Evolutionary conservation across 2,797 vertebrate genomes (phyloP), one percentile per base, ranked within the genome.

Genomic region (Lycodopsis pacificus): DNA sequence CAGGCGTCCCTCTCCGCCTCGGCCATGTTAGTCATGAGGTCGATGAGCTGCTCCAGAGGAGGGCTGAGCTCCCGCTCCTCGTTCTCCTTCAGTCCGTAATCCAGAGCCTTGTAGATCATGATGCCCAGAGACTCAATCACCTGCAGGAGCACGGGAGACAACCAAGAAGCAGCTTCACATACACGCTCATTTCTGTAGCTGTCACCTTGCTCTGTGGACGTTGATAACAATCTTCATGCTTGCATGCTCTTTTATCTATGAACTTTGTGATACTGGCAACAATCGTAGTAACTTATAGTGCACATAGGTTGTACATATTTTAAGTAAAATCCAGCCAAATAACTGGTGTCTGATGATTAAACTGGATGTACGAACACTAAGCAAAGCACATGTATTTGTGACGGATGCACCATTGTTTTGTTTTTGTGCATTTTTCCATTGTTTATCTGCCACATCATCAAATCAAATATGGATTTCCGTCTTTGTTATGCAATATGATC

Each of bases 91-190:
- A 99, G 94, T 4, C 98, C 98, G 46, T 97, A 99, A 95, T 99
- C 98, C 95, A 99, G 90, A 73, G 98, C 98, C 92, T 99, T 99
- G 93, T 99, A 99, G 92, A 99, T 98, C 95, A 98, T 96, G 93
- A 99, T 98, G 81, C 98, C 98, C 81, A 99, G 91, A 48, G 97
- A 97, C 91, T 98, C 97, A 27, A 99, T 97, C 83, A 97, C 95
- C 97, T 99, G 74, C 30, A 73, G 34, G 49, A 80, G 7, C 11
- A 72, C 4, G 36, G 2, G 14, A 65, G 30, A 79, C 17, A 68
- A 62, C 34, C 17, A 70, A 58, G 27, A 49, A 30, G 42, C 20
- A n/a, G 20, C 5, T 65, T 58, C 11, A 84, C 30, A 38, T 48
- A 14, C 5, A 71, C 8, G 66, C 25, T 34, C 2, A 44, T 62